Base-by-base conservation (phyloP, 2,888 invertebrate species). In the Drosophila peninsularis region DNA sequence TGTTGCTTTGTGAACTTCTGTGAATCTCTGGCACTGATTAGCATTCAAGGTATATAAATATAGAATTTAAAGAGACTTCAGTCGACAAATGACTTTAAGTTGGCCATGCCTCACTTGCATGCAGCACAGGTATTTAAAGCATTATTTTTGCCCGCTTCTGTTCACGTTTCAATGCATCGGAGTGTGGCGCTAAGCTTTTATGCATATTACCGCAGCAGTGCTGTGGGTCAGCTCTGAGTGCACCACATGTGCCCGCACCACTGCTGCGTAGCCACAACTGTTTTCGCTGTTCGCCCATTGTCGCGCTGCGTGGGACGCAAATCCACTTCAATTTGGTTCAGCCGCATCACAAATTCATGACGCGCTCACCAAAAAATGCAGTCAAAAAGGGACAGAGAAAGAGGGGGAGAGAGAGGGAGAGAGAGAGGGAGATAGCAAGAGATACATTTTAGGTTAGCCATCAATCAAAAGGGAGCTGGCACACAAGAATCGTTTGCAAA, bases 331-430 rank as follows among this genome's bases (percentile, higher is more conserved):
- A 80, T 80, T 86, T 83, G 66, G 55, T 36, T 68, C 78, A 75
- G 75, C 70, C 75, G 56, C 78, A 82, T 82, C 84, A 83, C 71
- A 74, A 81, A 87, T 87, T 72, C 84, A 82, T 83, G 87, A 81
- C 65, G 56, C 76, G 74, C 49, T 66, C 63, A 49, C 67, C 75
- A 78, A 76, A 82, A 82, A 83, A 86, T 78, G 75, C 78, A 86
- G 47, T 53, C 44, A 32, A 13, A 42, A 0, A 11, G 42, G 56
- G 21, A 49, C 55, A 63, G 44, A 30, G 17, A 32, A 36, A 19
- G 19, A 9, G 21, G 6, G 34, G 1, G 21, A 50, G 34, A 0
- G 27, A 32, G 47, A 13, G 44, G 55, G 17, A 49, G 60, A 30
- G 42, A 36, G 27, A 50, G 41, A n/a, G 19, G 7, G n/a, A 14